Evolutionary conservation across 2,888 invertebrate species (phyloP).

Genomic region (Protonemura montana): DNA sequence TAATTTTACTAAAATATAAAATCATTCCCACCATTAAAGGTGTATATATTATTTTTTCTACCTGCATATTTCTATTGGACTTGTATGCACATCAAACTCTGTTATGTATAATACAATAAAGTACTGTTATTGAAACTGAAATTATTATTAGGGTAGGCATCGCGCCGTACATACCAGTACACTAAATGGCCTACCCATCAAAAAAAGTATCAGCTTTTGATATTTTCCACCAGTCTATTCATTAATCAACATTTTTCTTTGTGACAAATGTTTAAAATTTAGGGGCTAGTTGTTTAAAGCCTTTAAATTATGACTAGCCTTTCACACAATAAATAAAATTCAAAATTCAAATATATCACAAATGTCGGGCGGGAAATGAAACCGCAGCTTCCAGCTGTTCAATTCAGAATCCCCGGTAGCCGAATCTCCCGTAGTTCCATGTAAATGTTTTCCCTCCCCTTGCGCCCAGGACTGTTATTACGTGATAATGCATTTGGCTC

Average conservation of each 20-base stretch:
- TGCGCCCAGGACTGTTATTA: constrained; percentile 32
- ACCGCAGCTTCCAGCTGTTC: not conserved
- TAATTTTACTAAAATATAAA: constrained; percentile 52
- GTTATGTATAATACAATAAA: too few relatives aligned
- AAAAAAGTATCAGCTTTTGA: not conserved
- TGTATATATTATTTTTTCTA: too few relatives aligned
- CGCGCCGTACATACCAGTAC: not conserved
- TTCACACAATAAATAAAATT: not conserved
- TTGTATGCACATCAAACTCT: too few relatives aligned
- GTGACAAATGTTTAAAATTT: not conserved
- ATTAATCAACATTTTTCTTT: not conserved
- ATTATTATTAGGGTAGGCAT: not conserved
- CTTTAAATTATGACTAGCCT: not conserved
- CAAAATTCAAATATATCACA: not conserved
- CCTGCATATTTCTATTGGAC: too few relatives aligned
- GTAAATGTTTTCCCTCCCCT: not conserved
- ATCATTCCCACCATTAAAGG: constrained; percentile 27
- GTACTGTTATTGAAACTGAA: too few relatives aligned
- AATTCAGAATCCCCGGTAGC: not conserved
- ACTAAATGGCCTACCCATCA: not conserved
- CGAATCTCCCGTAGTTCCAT: not conserved
- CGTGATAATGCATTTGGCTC: constrained; percentile 38
- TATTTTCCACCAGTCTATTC: not conserved
- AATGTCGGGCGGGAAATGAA: not conserved
- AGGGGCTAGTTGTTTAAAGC: not conserved